These are phyloP conservation scores for Acrobasis suavella DNA, from an alignment of 2,888 invertebrate species.

Conservation along the genomic window DNA sequence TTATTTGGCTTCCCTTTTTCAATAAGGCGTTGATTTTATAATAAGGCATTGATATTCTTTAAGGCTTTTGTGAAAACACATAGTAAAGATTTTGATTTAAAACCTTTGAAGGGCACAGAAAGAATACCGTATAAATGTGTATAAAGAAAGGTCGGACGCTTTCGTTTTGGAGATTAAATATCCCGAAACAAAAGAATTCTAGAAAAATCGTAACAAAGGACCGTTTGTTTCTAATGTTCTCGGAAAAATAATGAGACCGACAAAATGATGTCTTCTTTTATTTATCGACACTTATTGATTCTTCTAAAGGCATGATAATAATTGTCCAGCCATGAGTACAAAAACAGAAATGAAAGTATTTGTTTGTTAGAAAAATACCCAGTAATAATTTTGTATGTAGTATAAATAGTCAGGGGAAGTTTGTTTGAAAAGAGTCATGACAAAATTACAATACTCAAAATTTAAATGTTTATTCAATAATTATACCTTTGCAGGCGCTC, in stretches of 20 bases:
- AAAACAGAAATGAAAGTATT: no score
- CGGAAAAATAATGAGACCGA: neutral
- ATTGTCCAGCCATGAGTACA: neutral
- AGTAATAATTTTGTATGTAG: no score
- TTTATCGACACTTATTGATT: neutral
- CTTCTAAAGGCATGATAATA: neutral
- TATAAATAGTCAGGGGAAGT: no score
- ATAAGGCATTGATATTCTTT: neutral
- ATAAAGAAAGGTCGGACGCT: neutral
- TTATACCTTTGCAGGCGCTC: no score
- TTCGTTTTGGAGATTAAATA: neutral
- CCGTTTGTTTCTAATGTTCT: conserved; percentile 2
- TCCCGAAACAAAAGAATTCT: neutral
- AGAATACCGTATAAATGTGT: neutral
- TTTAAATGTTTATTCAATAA: no score
- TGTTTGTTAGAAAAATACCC: no score
- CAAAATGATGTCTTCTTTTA: neutral
- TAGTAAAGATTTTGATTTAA: neutral
- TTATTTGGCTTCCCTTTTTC: no score
- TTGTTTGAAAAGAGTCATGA: no score
- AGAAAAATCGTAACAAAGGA: neutral
- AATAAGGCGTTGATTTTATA: no score
- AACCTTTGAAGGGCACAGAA: neutral
- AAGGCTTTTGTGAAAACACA: neutral
- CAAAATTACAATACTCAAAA: no score